These are phyloP conservation scores for Ictalurus punctatus DNA, from an alignment of 2,113 vertebrate species.

Conservation along the genomic window DNA sequence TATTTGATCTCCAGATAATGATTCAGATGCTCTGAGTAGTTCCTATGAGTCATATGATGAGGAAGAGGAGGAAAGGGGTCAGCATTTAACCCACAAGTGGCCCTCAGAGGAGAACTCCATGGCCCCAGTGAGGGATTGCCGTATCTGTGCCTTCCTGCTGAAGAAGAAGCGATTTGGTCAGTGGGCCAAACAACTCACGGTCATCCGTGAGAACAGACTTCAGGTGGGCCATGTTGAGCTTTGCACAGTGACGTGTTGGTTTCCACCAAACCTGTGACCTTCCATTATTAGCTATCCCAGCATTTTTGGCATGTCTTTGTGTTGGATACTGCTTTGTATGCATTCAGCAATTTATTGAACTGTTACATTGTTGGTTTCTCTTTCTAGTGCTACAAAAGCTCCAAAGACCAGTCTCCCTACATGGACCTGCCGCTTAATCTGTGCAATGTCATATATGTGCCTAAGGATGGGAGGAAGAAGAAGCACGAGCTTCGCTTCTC, in stretches of 20 bases:
- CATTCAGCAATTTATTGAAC: background rate
- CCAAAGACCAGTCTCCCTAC: slow-evolving; percentile 88
- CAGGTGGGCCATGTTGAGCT: slow-evolving; percentile 74
- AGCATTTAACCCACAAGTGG: slow-evolving; percentile 82
- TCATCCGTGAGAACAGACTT: slow-evolving; percentile 89
- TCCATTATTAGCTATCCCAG: background rate
- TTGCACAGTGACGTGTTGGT: background rate
- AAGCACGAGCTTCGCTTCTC: slow-evolving; percentile 95
- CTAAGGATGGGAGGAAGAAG: slow-evolving; percentile 92
- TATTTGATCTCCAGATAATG: slow-evolving; percentile 80
- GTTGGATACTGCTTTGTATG: background rate
- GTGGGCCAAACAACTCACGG: slow-evolving; percentile 94
- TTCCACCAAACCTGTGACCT: background rate
- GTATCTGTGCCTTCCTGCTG: slow-evolving; percentile 92
- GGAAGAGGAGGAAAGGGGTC: slow-evolving; percentile 92
- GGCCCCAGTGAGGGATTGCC: slow-evolving; percentile 86
- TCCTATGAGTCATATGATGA: slow-evolving; percentile 98
- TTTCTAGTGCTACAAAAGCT: slow-evolving; percentile 92
- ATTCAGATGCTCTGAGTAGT: slow-evolving; percentile 95
- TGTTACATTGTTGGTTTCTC: background rate
- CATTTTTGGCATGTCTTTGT: background rate
- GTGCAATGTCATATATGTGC: slow-evolving; percentile 87
- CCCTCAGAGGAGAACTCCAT: slow-evolving; percentile 85
- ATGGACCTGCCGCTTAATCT: slow-evolving; percentile 81
- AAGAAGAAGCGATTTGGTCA: slow-evolving; percentile 97